A percentile compares a stretch with the other conserved stretches of the same genome.
Conservation (phyloP, 2,797 vertebrate species). For the Sebastes dallii region DNA sequence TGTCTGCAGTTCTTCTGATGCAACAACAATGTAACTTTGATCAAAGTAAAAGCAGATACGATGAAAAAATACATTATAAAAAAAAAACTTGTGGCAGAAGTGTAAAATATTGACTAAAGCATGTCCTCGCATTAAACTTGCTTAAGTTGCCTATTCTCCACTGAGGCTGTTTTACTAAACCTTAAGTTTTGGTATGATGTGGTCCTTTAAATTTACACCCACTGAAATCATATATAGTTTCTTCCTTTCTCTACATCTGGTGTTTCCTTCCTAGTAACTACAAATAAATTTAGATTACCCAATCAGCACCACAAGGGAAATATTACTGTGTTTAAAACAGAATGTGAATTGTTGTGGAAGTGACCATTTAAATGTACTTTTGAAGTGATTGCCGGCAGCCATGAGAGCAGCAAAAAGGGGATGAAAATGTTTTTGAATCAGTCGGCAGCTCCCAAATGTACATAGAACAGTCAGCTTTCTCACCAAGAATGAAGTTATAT, state of each 20-base stretch:
- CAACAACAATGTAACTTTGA: not conserved
- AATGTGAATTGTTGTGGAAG: not conserved
- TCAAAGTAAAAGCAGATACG: not conserved
- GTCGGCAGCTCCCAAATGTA: not conserved
- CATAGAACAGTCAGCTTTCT: conserved; percentile 23
- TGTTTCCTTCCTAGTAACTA: not conserved
- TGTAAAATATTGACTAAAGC: not conserved
- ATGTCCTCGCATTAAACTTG: not conserved
- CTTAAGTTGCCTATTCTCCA: not conserved
- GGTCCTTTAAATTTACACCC: not conserved
- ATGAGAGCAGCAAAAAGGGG: not conserved
- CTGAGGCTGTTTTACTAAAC: not conserved
- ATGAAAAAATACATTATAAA: not conserved
- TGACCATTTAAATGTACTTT: not conserved
- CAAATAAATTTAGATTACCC: not conserved
- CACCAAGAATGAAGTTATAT: conserved; percentile 97
- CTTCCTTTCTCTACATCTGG: not conserved
- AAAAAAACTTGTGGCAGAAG: not conserved
- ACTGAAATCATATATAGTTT: not conserved
- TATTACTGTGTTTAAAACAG: not conserved
- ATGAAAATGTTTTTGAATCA: not conserved
- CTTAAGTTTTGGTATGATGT: not conserved
- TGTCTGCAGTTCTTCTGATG: not conserved
- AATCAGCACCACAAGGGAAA: not conserved
- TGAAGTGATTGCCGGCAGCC: not conserved